Evolutionary conservation across 1,140 invertebrate genomes (phyloP).

Genomic region (Orussus abietinus): DNA sequence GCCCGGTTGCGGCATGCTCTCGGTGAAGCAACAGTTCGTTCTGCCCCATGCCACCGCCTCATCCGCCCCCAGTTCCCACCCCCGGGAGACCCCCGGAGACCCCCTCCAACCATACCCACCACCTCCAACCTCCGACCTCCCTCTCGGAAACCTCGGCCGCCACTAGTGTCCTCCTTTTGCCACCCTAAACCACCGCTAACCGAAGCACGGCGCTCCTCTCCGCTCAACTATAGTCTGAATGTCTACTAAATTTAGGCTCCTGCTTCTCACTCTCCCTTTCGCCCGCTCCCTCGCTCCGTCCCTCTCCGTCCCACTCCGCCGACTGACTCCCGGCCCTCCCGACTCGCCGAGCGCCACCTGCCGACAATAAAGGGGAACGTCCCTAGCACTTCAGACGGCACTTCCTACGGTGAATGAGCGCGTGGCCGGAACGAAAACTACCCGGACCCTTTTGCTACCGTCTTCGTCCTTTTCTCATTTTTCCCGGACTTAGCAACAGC

Average conservation of each 20-base stretch:
- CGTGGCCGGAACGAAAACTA: no score
- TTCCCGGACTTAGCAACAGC: no score
- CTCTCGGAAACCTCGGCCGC: no score
- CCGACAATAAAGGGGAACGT: conserved; percentile 27
- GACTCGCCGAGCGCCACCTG: conserved; percentile 5
- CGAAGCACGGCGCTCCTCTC: conserved; percentile 21
- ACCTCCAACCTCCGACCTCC: no score
- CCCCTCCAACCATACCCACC: conserved; percentile 8
- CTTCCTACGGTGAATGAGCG: conserved; percentile 13
- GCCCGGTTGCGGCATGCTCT: conserved; percentile 25
- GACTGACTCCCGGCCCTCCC: not conserved
- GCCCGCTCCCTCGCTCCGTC: conserved; percentile 1
- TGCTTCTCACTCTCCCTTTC: conserved; percentile 9
- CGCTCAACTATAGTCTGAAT: conserved; percentile 20
- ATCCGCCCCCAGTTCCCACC: conserved; percentile 18
- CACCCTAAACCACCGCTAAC: conserved; percentile 28
- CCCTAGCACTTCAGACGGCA: conserved; percentile 32
- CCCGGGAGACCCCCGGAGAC: conserved; percentile 5
- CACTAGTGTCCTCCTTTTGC: conserved; percentile 29
- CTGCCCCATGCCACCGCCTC: conserved; percentile 23
- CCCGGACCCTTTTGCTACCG: no score
- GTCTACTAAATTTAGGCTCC: conserved; percentile 40
- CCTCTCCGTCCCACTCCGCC: conserved; percentile 1
- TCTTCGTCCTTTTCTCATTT: no score
- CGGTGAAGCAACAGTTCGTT: conserved; percentile 50